phyloP scores from a whole-genome alignment of 2,113 vertebrate species.

The Nesogale talazaci region DNA sequence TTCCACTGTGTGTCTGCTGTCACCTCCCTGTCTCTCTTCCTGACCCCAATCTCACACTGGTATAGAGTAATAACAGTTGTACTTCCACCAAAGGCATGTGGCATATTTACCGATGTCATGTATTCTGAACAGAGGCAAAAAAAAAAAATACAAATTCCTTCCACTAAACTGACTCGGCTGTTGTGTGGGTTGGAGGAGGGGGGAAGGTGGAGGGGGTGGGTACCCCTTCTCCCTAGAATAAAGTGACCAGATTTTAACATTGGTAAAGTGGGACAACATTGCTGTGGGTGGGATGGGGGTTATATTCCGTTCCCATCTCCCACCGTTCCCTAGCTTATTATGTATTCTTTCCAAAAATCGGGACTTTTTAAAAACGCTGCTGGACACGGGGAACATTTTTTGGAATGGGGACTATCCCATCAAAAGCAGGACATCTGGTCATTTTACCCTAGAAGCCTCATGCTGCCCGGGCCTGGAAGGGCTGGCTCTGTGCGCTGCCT shows the following conservation, averaged over 20 bases:
- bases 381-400: too few relatives aligned
- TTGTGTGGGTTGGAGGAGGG: constrained; percentile 46
- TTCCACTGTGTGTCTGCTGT: constrained; percentile 72
- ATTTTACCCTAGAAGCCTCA: background rate
- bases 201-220: background rate
- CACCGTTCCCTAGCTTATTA: too few relatives aligned
- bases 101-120: constrained; percentile 69
- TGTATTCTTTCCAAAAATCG: too few relatives aligned
- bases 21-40: constrained; percentile 69
- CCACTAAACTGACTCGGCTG: constrained; percentile 46
- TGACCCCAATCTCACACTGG: constrained; percentile 55
- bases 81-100: constrained; percentile 78
- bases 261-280: too few relatives aligned
- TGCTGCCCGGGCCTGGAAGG: background rate
- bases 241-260: too few relatives aligned
- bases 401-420: too few relatives aligned
- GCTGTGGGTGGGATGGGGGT: too few relatives aligned
- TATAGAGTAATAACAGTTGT: constrained; percentile 64
- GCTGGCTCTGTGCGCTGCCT: background rate
- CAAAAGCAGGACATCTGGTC: too few relatives aligned
- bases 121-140: constrained; percentile 72
- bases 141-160: constrained; percentile 71
- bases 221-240: background rate
- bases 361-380: too few relatives aligned
- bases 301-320: too few relatives aligned